A percentile compares a stretch with the other conserved stretches of the same genome.
These are phyloP conservation scores for Mastacembelus armatus DNA, from an alignment of 2,797 vertebrate genomes.

Conservation along the genomic window DNA sequence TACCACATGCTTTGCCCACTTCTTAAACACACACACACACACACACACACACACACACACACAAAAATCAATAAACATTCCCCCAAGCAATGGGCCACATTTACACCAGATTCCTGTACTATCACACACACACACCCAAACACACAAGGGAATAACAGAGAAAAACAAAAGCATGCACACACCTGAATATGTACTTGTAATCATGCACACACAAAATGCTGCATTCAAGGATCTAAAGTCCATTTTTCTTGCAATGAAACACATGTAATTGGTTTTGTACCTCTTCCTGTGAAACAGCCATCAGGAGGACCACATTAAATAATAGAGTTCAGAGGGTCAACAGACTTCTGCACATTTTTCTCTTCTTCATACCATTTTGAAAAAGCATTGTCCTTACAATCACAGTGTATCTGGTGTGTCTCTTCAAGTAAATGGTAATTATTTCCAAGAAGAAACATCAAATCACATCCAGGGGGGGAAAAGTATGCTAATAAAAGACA, in stretches of 20 bases:
- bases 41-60: conserved; percentile 9
- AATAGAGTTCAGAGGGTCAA: too few relatives aligned
- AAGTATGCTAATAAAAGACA: not conserved
- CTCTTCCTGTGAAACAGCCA: too few relatives aligned
- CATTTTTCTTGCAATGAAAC: too few relatives aligned
- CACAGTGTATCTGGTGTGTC: too few relatives aligned
- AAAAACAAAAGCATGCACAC: conserved; percentile 18
- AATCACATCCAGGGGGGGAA: not conserved
- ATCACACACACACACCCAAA: conserved; percentile 15
- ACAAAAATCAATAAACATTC: conserved; percentile 29
- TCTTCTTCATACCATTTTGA: too few relatives aligned
- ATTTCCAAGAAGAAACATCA: not conserved
- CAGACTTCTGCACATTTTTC: too few relatives aligned
- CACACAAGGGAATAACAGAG: not conserved
- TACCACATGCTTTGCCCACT: not conserved
- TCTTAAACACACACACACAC: too few relatives aligned
- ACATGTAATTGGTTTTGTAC: too few relatives aligned
- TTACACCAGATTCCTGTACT: conserved; percentile 23
- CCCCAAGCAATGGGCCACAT: conserved; percentile 35
- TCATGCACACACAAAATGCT: not conserved
- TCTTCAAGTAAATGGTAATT: not conserved
- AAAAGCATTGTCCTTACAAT: too few relatives aligned
- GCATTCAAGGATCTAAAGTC: too few relatives aligned
- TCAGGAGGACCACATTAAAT: too few relatives aligned
- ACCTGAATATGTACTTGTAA: conserved; percentile 7